These are phyloP conservation scores for Zaprionus capensis DNA, from an alignment of 1,140 invertebrate species.

Conservation along the genomic window DNA sequence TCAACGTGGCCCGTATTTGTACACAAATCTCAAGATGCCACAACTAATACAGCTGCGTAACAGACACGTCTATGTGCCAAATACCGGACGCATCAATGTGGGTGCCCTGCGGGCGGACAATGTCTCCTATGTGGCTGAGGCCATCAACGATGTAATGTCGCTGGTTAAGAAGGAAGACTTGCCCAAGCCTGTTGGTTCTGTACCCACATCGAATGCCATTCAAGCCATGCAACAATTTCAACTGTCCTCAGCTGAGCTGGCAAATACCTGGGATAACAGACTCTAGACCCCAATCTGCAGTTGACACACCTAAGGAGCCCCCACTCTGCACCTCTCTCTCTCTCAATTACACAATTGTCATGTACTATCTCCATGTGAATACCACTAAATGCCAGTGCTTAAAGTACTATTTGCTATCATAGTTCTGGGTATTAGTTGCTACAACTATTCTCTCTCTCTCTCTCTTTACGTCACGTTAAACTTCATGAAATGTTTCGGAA, in stretches of 20 bases:
- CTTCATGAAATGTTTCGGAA: conserved; percentile 7
- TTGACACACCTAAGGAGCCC: background rate
- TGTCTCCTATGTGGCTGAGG: conserved; percentile 94
- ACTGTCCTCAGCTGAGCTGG: background rate
- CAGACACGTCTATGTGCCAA: conserved; percentile 95
- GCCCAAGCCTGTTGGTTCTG: background rate
- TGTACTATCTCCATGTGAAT: background rate
- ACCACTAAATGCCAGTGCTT: background rate
- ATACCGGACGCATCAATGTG: conserved; percentile 96
- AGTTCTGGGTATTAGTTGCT: too few relatives aligned
- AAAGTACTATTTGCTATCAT: background rate
- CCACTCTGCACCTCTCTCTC: background rate
- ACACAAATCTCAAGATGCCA: conserved; percentile 93
- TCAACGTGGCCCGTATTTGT: conserved; percentile 99
- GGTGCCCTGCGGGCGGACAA: conserved; percentile 94
- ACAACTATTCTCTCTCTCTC: too few relatives aligned
- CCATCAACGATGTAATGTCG: conserved; percentile 90
- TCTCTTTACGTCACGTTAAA: background rate
- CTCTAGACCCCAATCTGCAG: background rate
- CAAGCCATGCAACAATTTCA: conserved; percentile 7
- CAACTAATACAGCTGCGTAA: conserved; percentile 90
- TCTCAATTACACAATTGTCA: background rate
- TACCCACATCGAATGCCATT: background rate
- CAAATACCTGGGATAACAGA: background rate
- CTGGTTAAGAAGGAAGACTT: background rate